Percentiles rank a stretch among this genome's conserved stretches.
Conservation (phyloP, 2,797 vertebrate genomes). For the Sebastes kiyomatsui region DNA sequence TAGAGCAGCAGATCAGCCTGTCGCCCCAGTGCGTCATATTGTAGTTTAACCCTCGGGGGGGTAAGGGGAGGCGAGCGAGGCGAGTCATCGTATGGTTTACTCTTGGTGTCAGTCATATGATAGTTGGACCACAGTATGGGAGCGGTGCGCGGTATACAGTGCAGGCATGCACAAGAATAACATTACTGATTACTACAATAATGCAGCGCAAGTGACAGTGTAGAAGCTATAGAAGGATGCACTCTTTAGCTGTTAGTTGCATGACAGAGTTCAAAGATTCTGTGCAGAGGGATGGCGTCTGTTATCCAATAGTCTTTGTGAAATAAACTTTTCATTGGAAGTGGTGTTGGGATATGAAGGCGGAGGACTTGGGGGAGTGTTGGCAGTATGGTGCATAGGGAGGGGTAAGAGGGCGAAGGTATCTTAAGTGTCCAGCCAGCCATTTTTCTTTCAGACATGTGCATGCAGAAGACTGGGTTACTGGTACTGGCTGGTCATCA, state of each 20-base stretch:
- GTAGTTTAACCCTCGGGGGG: conserved; percentile 60
- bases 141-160: conserved; percentile 7
- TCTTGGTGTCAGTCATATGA: conserved; percentile 60
- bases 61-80: neutral
- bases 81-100: conserved; percentile 66
- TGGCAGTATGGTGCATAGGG: neutral
- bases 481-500: conserved; percentile 82
- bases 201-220: conserved; percentile 7
- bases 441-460: conserved; percentile 76
- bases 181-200: conserved; percentile 33
- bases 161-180: conserved; percentile 20
- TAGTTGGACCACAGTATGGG: conserved; percentile 36
- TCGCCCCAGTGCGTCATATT: conserved; percentile 74
- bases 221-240: neutral
- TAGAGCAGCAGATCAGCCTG: conserved; percentile 57
- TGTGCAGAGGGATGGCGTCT: too few relatives aligned
- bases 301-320: neutral
- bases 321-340: neutral
- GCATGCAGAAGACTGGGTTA: conserved; percentile 82
- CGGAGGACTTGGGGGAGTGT: neutral
- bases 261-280: neutral
- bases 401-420: neutral
- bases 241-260: neutral
- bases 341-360: conserved; percentile 18
- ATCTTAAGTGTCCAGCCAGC: conserved; percentile 69